Evolutionary conservation across 2,888 invertebrate species (phyloP).

Genomic region (Isotomurus palustris): DNA sequence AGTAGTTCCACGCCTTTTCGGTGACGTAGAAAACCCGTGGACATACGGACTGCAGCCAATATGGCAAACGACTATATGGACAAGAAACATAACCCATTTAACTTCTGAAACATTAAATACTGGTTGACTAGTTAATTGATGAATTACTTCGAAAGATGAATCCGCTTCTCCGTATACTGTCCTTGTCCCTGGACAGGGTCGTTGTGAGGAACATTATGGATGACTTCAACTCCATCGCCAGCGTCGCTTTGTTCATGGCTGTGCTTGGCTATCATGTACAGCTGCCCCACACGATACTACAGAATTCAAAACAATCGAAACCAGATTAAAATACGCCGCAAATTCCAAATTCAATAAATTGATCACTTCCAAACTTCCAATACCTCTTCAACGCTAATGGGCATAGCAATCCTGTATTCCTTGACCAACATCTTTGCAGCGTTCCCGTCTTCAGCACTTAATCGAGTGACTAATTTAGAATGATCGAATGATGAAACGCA

Average conservation of each 20-base stretch:
- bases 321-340: constrained; percentile 6
- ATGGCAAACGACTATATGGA: constrained; percentile 78
- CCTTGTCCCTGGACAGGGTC: constrained; percentile 76
- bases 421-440: constrained; percentile 73
- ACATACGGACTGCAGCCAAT: constrained; percentile 80
- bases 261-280: constrained; percentile 92
- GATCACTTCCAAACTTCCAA: too few species aligned
- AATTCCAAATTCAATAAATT: constrained; percentile 14
- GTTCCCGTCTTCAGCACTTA: too few species aligned
- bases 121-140: not conserved
- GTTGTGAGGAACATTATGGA: constrained; percentile 73
- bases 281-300: constrained; percentile 86
- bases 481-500: too few species aligned
- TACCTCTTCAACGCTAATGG: constrained; percentile 86
- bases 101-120: not conserved
- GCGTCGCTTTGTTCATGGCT: constrained; percentile 84
- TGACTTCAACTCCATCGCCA: constrained; percentile 87
- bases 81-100: constrained; percentile 33
- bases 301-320: constrained; percentile 43
- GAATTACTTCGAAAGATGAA: constrained; percentile 75
- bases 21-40: constrained; percentile 88
- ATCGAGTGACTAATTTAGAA: too few species aligned
- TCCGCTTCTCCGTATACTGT: constrained; percentile 83
- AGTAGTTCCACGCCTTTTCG: constrained; percentile 93
- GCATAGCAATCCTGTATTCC: constrained; percentile 90